Base-by-base conservation (phyloP, 2,797 vertebrate genomes). In the Tenualosa ilisha region DNA sequence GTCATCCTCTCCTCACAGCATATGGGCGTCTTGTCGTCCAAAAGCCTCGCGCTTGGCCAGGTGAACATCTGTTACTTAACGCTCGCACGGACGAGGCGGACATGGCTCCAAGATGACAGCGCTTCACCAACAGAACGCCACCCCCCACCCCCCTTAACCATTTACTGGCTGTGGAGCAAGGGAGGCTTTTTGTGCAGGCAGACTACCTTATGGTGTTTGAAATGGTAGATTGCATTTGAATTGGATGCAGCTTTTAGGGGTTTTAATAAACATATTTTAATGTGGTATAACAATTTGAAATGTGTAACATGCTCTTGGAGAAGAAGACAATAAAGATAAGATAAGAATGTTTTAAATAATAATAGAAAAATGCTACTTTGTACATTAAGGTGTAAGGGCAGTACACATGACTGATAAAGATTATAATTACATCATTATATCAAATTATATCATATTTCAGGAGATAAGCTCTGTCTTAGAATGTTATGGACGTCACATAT, bases 31-130 rank as follows among this genome's bases (percentile, higher is more conserved):
- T 94, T 94, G 84, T 89, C 93, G 94, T 95, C 95, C 91, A 91
- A 94, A 94, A 94, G 94, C 91, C 91, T 91, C 93, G 93, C 94
- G 91, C 94, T 94, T 92, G 92, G 94, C 96, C 97, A 98, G 97
- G 97, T 97, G 96, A 96, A 96, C 97, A 99, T 97, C 97, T 98
- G 97, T 95, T 96, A 94, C 96, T 95, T 95, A 95, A 94, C 89
- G 92, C 93, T 95, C 93, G 95, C 95, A 94, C 94, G 94, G 90
- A 95, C 93, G 93, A 94, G 94, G 93, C 92, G 92, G 95, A 95
- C 93, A 92, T 96, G 96, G 95, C 95, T 95, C 94, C 92, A 89
- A 87, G 84, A 91, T 93, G 90, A 89, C 87, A 91, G 92, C 92
- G 90, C 95, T 92, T 91, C 91, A 92, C 37, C 15, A 75, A 75